Base-by-base conservation (phyloP, 2,888 invertebrate species). In the Aporophyla nigra region DNA sequence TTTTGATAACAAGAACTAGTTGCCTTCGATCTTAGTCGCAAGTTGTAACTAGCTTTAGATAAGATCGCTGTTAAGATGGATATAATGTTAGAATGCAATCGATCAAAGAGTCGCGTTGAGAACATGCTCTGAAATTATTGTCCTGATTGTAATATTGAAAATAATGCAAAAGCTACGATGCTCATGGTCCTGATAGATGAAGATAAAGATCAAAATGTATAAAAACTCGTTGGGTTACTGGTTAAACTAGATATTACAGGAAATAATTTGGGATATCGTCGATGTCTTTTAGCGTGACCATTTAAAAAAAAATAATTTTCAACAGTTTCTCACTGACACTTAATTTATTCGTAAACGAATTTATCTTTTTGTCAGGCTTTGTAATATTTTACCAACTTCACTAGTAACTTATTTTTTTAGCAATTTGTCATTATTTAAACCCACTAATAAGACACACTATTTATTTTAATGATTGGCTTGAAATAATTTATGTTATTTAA, bases 1-100 rank as follows among this genome's bases (percentile, higher is more conserved):
- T 86, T 85, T 83, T 86, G 86, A 80, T 86, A 80, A 80, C 86
- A 74, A 86, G 85, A 83, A 85, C 85, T 77, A 69, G 85, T 75
- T 83, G 66, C 79, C 65, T 86, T 68, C 54, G 63, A 83, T 83
- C 74, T 76, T 66, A 80, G 71, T 83, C 62, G 63, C 83, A 74
- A 76, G 77, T 79, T 40, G 70, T 80, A 80, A 80, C 84, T 86
- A 49, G 76, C 83, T 79, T 69, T n/a, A 71, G 86, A 84, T 83
- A 83, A 74, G 72, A 76, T 79, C 76, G 73, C 71, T 76, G 71
- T 83, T 83, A 54, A 83, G 86, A 86, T 78, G 54, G 66, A 65
- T 73, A 54, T 62, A 59, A 77, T 77, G 69, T 69, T 27, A 62
- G 68, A 67, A 72, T 71, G 77, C 71, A 71, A 76, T 83, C 69